These are phyloP conservation scores for Ephydatia muelleri DNA, from an alignment of 37 sponge, comb jelly and placozoan genomes.

Conservation along the genomic window DNA sequence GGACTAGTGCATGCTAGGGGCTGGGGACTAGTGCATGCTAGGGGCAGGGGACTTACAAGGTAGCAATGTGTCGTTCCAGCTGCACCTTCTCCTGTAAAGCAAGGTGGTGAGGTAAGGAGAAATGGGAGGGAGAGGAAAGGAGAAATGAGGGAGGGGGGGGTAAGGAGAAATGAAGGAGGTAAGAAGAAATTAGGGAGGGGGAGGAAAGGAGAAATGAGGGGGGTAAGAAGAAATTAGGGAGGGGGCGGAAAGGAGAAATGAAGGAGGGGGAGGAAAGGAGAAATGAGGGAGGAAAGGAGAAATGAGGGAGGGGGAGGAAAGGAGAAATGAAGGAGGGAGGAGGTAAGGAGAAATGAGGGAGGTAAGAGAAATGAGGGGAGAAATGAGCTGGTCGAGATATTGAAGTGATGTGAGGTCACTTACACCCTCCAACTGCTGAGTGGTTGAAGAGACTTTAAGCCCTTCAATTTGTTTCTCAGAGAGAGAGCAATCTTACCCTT, in stretches of 20 bases:
- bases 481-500: slow-evolving; percentile 15
- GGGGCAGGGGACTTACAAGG: not conserved
- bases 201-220: too few species aligned
- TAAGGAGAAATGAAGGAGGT: too few species aligned
- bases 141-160: too few species aligned
- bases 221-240: not conserved
- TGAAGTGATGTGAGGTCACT: too few species aligned
- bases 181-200: too few species aligned
- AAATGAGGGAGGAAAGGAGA: too few species aligned
- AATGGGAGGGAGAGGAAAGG: too few species aligned
- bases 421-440: not conserved
- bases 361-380: not conserved
- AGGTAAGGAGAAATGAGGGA: too few species aligned
- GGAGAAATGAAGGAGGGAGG: not conserved
- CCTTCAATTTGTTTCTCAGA: slow-evolving; percentile 43
- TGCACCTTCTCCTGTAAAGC: not conserved
- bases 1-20: too few species aligned
- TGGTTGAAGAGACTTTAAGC: not conserved
- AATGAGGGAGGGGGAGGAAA: not conserved
- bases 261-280: not conserved
- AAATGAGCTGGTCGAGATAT: too few species aligned
- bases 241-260: not conserved
- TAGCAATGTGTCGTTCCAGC: not conserved
- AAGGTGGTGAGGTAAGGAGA: not conserved
- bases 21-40: too few species aligned